Base-by-base conservation (phyloP, 64 coral and sea anemone species). In the Dendrophyllia cribrosa region DNA sequence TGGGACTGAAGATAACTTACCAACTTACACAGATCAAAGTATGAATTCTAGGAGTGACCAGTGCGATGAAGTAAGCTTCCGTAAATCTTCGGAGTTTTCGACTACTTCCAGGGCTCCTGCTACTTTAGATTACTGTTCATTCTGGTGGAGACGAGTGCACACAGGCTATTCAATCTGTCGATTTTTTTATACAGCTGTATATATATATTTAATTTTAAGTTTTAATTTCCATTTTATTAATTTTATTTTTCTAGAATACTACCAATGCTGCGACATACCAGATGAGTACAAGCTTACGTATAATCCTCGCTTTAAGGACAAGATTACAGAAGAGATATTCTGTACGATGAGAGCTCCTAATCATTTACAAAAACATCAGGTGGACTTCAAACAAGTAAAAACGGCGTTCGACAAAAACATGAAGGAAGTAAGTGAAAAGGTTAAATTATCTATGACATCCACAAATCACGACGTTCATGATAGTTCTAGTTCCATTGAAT, bases 191-290 rank as follows among this genome's bases (percentile, higher is more conserved):
- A n/a, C n/a, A n/a, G n/a, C n/a, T n/a, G n/a, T 34, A 34, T 34
- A 34, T 34, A 34, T 34, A 2, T 34, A 34, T 34, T 34, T 34
- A 34, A 34, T 34, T 34, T 34, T 34, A 79, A 23, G 26, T 59
- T 59, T 79, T 60, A 2, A 69, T 22, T 5, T 22, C 9, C 25
- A 5, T 75, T 20, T 49, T 49, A 49, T 15, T 20, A 26, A 58
- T 10, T 79, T 44, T 43, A 61, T 70, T 8, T 58, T 74, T 47
- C 51, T 74, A 82, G 90, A 51, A 58, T 79, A 86, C 21, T 68
- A 86, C 21, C 43, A n/a, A 43, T 92, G 90, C 71, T 92, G 90
- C 34, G 17, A 86, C 21, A 26, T 92, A 3, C 70, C 70, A 4
- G 4, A 58, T 13, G 4, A 46, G 0, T 64, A 47, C 44, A 51